Evolutionary conservation across 2,113 vertebrate genomes (phyloP).

Genomic region (Pygoscelis adeliae): DNA sequence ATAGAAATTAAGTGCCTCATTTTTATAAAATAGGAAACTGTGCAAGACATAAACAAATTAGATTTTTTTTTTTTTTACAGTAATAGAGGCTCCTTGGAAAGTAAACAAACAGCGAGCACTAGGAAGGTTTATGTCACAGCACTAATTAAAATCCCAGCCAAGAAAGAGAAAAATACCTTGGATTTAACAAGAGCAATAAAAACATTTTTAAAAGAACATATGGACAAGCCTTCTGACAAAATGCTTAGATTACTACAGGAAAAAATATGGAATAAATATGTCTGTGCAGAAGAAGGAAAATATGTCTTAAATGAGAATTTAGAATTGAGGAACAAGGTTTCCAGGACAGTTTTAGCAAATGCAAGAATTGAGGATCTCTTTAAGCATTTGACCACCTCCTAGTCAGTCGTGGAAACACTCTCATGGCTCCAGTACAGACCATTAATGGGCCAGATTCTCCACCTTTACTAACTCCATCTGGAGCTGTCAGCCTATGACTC

Average conservation of each 20-base stretch:
- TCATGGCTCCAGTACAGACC: neutral
- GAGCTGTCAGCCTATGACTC: neutral
- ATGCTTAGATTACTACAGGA: neutral
- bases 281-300: neutral
- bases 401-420: neutral
- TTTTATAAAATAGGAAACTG: conserved; percentile 27
- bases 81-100: neutral
- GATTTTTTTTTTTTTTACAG: neutral
- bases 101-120: neutral
- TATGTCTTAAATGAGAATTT: neutral
- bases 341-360: neutral
- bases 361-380: neutral
- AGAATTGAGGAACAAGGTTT: neutral
- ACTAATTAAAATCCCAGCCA: conserved; percentile 34
- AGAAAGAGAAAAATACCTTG: conserved; percentile 12
- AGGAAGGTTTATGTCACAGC: conserved; percentile 1
- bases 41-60: conserved; percentile 25
- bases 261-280: neutral
- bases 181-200: conserved; percentile 33
- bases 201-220: conserved; percentile 40
- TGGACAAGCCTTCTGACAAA: neutral
- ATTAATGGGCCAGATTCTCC: neutral
- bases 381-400: neutral
- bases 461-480: neutral
- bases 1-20: conserved; percentile 25